These are phyloP conservation scores for Rhingia campestris DNA, from an alignment of 2,888 invertebrate genomes.

Conservation along the genomic window DNA sequence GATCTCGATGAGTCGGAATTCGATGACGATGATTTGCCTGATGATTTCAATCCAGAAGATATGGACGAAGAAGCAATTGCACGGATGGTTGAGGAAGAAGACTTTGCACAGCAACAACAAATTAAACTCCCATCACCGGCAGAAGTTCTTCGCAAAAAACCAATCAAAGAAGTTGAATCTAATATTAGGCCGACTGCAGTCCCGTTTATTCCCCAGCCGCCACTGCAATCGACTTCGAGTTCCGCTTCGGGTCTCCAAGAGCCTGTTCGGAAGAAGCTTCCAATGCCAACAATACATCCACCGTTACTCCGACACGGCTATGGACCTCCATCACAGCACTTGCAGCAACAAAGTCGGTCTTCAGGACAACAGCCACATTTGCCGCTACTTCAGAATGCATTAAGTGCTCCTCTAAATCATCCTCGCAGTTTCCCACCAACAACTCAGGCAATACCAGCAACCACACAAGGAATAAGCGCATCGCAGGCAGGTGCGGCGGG, in stretches of 20 bases:
- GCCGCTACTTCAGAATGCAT: slow-evolving; percentile 79
- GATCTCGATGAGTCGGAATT: slow-evolving; percentile 79
- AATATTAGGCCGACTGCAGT: slow-evolving; percentile 33
- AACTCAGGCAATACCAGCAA: slow-evolving; percentile 67
- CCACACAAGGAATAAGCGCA: slow-evolving; percentile 37
- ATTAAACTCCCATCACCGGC: slow-evolving; percentile 84
- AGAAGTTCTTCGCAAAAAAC: slow-evolving; percentile 78
- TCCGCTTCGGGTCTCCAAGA: slow-evolving; percentile 82
- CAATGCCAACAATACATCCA: slow-evolving; percentile 82
- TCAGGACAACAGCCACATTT: slow-evolving; percentile 75
- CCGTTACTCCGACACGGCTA: slow-evolving; percentile 80
- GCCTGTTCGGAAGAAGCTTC: slow-evolving; percentile 80
- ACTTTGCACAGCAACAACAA: slow-evolving; percentile 84
- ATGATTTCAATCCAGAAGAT: slow-evolving; percentile 83
- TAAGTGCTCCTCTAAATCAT: slow-evolving; percentile 80
- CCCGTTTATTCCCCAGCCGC: slow-evolving; percentile 42
- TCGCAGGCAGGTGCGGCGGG: slow-evolving; percentile 22
- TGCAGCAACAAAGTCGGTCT: slow-evolving; percentile 78
- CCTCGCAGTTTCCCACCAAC: slow-evolving; percentile 75
- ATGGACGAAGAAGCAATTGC: slow-evolving; percentile 83
- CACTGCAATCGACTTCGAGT: slow-evolving; percentile 76
- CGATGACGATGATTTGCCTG: slow-evolving; percentile 82
- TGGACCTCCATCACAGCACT: slow-evolving; percentile 77
- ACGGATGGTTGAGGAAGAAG: slow-evolving; percentile 87
- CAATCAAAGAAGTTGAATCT: slow-evolving; percentile 44